Percentiles rank a stretch among this genome's conserved stretches.
Conservation (phyloP, 2,797 vertebrate genomes). For the Rousettus madagascariensis region DNA sequence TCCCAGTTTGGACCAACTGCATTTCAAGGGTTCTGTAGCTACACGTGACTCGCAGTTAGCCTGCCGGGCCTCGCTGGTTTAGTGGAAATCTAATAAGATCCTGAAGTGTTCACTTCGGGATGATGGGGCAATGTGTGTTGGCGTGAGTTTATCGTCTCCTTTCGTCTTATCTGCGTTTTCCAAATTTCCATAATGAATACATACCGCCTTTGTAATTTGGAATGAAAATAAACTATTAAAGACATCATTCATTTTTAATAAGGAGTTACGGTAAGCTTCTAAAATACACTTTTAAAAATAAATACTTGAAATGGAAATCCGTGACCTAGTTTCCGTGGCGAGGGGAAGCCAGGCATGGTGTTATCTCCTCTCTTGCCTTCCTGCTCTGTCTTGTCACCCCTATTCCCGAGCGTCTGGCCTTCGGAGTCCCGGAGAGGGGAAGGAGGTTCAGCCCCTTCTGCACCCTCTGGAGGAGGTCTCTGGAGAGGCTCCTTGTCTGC, state of each 20-base stretch:
- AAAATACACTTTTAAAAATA: constrained; percentile 64
- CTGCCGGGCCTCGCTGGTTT: neutral
- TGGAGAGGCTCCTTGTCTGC: neutral
- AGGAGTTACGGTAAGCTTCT: constrained; percentile 42
- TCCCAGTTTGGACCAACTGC: accelerated
- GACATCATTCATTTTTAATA: constrained; percentile 72
- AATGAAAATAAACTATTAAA: constrained; percentile 72
- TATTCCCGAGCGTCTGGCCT: accelerated
- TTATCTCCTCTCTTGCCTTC: too few relatives aligned
- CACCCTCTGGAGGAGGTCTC: neutral
- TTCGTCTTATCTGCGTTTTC: constrained; percentile 7
- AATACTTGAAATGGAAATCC: constrained; percentile 34
- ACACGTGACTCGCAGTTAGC: neutral
- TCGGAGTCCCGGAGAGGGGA: accelerated
- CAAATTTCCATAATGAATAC: constrained; percentile 24
- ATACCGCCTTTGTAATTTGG: constrained; percentile 41
- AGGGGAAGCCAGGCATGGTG: neutral
- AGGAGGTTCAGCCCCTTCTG: accelerated
- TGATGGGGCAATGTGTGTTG: neutral
- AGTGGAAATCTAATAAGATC: neutral
- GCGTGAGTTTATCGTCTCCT: neutral
- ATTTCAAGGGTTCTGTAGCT: neutral
- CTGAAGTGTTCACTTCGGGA: neutral
- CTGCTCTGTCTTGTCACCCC: accelerated
- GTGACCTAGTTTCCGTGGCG: constrained; percentile 47